phyloP scores from a whole-genome alignment of 1,140 invertebrate species.

The Battus philenor region DNA sequence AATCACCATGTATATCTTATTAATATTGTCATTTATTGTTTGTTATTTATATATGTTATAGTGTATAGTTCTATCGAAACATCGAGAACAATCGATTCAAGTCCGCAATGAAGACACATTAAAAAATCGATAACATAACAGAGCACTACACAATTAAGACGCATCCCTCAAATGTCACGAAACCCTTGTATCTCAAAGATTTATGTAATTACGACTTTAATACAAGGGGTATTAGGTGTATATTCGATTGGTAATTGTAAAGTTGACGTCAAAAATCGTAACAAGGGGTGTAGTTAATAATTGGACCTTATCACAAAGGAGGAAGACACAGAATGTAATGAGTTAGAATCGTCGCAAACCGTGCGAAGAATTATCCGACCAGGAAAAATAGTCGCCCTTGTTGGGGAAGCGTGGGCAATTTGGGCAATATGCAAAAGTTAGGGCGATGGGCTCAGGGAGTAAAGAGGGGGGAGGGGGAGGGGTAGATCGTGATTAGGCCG shows the following conservation, averaged over 20 bases:
- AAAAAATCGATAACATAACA: conserved; percentile 68
- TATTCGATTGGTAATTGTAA: conserved; percentile 28
- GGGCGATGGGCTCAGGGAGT: conserved; percentile 36
- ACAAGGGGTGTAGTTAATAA: conserved; percentile 7
- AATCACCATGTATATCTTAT: too few relatives aligned
- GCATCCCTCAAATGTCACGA: conserved; percentile 58
- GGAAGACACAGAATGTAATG: conserved; percentile 11
- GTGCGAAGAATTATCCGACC: conserved; percentile 40
- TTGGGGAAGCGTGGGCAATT: conserved; percentile 55
- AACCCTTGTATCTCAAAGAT: background rate
- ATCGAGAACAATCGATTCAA: too few relatives aligned
- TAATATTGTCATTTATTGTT: too few relatives aligned
- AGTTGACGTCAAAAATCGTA: conserved; percentile 27
- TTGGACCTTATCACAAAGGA: background rate
- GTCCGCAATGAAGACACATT: conserved; percentile 41
- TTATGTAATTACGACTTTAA: conserved; percentile 9
- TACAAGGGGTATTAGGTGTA: conserved; percentile 6
- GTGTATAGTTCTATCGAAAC: too few relatives aligned
- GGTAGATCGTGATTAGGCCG: conserved; percentile 60
- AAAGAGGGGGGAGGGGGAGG: conserved; percentile 35
- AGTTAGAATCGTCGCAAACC: conserved; percentile 7
- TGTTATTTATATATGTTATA: too few relatives aligned
- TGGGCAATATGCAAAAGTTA: conserved; percentile 71
- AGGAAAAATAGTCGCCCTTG: conserved; percentile 48
- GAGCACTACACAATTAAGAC: conserved; percentile 66